phyloP scores from a whole-genome alignment of 2,888 invertebrate genomes.

The Melanargia galathea region DNA sequence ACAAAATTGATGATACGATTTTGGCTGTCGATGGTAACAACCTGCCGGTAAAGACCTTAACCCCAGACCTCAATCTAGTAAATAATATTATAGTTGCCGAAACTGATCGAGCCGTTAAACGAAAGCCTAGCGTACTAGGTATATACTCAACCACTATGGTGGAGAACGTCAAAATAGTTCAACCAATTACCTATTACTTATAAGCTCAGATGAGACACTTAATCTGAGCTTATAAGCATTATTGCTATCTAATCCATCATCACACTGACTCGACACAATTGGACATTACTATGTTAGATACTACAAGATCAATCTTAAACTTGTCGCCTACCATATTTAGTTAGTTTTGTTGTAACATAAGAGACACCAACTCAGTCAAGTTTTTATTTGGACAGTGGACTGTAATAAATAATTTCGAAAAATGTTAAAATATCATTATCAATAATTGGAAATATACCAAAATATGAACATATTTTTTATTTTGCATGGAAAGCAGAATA shows the following conservation, averaged over 20 bases:
- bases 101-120: neutral
- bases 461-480: no score
- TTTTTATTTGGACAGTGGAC: conserved; percentile 8
- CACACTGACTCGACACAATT: neutral
- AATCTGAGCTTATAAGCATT: neutral
- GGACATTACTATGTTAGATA: conserved; percentile 6
- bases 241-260: conserved; percentile 2
- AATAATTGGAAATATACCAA: neutral
- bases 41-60: no score
- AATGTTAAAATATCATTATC: neutral
- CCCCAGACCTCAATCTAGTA: no score
- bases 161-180: neutral
- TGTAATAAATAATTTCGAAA: conserved; percentile 3
- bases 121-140: neutral
- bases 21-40: no score
- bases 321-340: conserved; percentile 17
- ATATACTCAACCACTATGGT: neutral
- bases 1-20: no score
- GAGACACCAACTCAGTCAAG: neutral
- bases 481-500: no score
- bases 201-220: no score
- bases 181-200: conserved; percentile 6
- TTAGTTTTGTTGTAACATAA: conserved; percentile 7
- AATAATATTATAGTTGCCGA: no score
- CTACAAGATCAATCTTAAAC: conserved; percentile 6